These are phyloP conservation scores for Melangyna quadrimaculata DNA, from an alignment of 2,888 invertebrate genomes.

Conservation along the genomic window DNA sequence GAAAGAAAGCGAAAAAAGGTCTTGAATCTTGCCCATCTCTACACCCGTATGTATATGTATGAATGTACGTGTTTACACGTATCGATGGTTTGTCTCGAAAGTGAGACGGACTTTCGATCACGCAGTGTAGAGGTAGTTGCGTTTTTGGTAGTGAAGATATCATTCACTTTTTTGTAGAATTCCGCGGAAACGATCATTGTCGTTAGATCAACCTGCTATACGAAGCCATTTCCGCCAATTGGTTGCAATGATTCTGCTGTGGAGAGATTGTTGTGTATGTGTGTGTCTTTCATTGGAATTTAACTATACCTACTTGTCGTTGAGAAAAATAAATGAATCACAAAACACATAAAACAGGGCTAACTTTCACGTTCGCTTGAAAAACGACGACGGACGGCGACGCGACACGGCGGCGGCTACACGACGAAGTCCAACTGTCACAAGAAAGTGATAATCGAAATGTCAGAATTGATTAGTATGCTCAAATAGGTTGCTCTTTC, in stretches of 20 bases:
- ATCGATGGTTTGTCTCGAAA: slow-evolving; percentile 42
- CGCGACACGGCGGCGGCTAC: not conserved
- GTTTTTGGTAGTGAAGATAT: slow-evolving; percentile 43
- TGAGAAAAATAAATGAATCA: slow-evolving; percentile 19
- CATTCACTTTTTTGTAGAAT: slow-evolving; percentile 27
- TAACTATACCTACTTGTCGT: slow-evolving; percentile 19
- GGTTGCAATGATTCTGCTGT: not conserved
- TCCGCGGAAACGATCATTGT: slow-evolving; percentile 25
- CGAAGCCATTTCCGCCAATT: slow-evolving; percentile 15
- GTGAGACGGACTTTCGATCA: slow-evolving; percentile 64
- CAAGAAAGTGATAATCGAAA: slow-evolving; percentile 64
- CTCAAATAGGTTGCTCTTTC: slow-evolving; percentile 22
- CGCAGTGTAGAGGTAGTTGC: slow-evolving; percentile 44
- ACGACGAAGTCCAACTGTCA: not conserved
- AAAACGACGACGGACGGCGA: not conserved
- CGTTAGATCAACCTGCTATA: slow-evolving; percentile 21
- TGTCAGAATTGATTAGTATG: slow-evolving; percentile 41
- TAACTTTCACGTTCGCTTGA: slow-evolving; percentile 61
- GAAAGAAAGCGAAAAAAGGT: slow-evolving; percentile 63
- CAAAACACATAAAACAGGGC: slow-evolving; percentile 49
- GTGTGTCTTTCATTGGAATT: slow-evolving; percentile 55
- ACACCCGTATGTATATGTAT: not conserved
- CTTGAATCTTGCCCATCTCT: slow-evolving; percentile 17
- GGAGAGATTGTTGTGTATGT: slow-evolving; percentile 5
- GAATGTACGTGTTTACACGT: slow-evolving; percentile 24